These are phyloP conservation scores for Morelia viridis DNA, from an alignment of 2,797 vertebrate species.

Conservation along the genomic window DNA sequence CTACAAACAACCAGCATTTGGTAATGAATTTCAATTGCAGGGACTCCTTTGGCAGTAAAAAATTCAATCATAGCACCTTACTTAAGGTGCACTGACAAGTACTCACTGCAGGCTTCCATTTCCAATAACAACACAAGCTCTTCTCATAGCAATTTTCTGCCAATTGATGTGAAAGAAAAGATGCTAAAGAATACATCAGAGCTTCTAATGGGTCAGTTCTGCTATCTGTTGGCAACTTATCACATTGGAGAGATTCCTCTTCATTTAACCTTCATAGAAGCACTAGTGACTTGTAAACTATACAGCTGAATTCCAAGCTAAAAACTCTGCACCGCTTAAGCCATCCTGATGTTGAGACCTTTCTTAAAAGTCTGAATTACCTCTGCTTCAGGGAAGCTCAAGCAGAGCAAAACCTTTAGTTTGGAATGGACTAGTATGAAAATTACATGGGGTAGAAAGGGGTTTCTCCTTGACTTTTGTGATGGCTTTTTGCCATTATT, in stretches of 20 bases:
- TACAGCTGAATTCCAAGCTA: background rate
- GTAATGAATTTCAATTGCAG: background rate
- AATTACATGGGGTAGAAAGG: background rate
- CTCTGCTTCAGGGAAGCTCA: background rate
- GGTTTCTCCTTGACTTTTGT: background rate
- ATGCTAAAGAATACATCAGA: background rate
- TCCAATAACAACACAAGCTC: background rate
- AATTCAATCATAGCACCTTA: background rate
- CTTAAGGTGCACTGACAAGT: background rate
- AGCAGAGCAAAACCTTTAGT: background rate
- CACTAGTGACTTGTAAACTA: background rate
- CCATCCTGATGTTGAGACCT: background rate
- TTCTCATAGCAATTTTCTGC: background rate
- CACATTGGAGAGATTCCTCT: background rate
- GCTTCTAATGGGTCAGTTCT: background rate
- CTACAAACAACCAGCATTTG: background rate
- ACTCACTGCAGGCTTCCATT: background rate
- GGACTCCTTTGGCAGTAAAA: background rate
- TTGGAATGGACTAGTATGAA: background rate
- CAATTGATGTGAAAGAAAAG: background rate
- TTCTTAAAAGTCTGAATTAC: background rate
- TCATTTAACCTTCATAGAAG: background rate
- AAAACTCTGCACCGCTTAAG: background rate
- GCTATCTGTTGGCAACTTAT: background rate
- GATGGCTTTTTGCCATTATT: background rate